These are phyloP conservation scores for Pomphorhynchus laevis DNA, from an alignment of 1,140 invertebrate species.

Conservation along the genomic window DNA sequence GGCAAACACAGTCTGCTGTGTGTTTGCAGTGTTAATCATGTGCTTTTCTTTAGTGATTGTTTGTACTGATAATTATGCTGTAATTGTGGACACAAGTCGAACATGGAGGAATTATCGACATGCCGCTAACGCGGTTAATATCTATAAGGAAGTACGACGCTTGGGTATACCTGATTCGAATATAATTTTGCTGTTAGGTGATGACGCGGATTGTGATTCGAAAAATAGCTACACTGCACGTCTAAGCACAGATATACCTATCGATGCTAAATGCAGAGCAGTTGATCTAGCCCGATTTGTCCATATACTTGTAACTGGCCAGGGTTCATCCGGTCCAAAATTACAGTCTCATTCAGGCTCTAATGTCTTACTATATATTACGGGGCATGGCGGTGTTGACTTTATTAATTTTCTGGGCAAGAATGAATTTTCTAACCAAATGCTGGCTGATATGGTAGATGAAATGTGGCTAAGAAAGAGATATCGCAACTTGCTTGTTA, in stretches of 20 bases:
- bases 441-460: constrained; percentile 81
- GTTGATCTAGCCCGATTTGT: constrained; percentile 2
- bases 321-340: neutral
- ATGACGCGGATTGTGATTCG: constrained; percentile 96
- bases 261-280: neutral
- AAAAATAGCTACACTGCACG: constrained; percentile 73
- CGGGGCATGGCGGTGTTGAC: constrained; percentile 84
- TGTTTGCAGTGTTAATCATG: too few relatives aligned
- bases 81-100: constrained; percentile 72
- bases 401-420: constrained; percentile 98
- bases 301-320: constrained; percentile 7
- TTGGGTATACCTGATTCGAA: constrained; percentile 60
- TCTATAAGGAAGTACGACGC: constrained; percentile 79
- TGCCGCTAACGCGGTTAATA: constrained; percentile 84
- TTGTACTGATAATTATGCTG: constrained; percentile 96
- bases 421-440: constrained; percentile 91
- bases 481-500: constrained; percentile 88
- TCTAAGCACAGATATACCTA: constrained; percentile 53
- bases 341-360: neutral
- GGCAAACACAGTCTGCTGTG: too few relatives aligned
- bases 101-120: constrained; percentile 99
- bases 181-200: constrained; percentile 89
- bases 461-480: constrained; percentile 96
- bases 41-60: too few relatives aligned
- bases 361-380: constrained; percentile 16